Conservation (phyloP, 2,797 vertebrate genomes). For the Ateles fusciceps region DNA sequence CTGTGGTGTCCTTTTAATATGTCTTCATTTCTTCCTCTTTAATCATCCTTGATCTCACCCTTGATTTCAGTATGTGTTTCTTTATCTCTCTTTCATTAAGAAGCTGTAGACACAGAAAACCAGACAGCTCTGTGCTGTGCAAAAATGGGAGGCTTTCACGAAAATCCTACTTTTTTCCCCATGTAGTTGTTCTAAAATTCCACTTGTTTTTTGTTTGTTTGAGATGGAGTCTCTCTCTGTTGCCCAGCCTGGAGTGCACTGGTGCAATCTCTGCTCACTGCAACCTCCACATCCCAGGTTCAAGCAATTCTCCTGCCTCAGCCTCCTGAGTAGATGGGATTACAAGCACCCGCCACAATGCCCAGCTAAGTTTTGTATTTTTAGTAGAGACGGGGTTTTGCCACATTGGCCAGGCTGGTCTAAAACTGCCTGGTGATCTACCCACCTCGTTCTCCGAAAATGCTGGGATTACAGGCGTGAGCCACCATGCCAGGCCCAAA, state of each 20-base stretch:
- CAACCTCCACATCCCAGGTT: background rate
- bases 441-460: background rate
- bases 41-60: background rate
- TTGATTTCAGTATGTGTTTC: background rate
- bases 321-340: background rate
- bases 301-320: background rate
- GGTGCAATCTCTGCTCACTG: background rate
- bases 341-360: background rate
- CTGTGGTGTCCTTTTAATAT: background rate
- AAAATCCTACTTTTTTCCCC: background rate
- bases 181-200: background rate
- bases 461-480: background rate
- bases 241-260: background rate
- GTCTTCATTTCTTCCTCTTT: background rate
- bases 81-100: background rate
- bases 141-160: background rate
- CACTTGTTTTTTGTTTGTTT: background rate
- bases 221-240: background rate
- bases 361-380: background rate
- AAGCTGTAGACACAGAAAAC: background rate
- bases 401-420: background rate
- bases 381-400: background rate
- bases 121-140: background rate
- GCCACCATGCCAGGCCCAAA: background rate
- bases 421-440: background rate